A percentile compares a stretch with the other conserved stretches of the same genome.
phyloP scores from a whole-genome alignment of 2,888 invertebrate species.

The Clanis bilineata region DNA sequence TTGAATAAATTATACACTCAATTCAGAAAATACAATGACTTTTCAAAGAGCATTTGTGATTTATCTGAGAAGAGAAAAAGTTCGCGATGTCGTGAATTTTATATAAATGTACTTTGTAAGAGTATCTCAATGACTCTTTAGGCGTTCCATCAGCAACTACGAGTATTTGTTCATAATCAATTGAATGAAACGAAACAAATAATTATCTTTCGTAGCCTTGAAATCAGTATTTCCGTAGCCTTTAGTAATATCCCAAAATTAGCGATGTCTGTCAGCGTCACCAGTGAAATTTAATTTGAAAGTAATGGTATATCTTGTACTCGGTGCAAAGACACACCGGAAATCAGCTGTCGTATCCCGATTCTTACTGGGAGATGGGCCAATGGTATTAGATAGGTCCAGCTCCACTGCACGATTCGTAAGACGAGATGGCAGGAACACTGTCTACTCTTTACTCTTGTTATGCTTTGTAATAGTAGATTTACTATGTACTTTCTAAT shows the following conservation, averaged over 20 bases:
- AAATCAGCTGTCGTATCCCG: conserved; percentile 76
- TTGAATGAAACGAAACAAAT: too few relatives aligned
- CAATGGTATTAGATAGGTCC: conserved; percentile 68
- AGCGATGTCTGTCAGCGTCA: not conserved
- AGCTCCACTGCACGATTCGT: conserved; percentile 57
- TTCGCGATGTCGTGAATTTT: too few relatives aligned
- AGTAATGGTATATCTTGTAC: conserved; percentile 36
- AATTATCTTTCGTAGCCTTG: too few relatives aligned
- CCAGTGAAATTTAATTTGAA: not conserved
- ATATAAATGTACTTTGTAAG: too few relatives aligned
- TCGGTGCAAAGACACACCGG: conserved; percentile 46
- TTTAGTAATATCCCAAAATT: not conserved
- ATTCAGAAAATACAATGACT: not conserved
- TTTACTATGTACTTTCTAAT: conserved; percentile 46
- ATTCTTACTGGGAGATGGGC: conserved; percentile 69
- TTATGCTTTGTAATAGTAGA: conserved; percentile 54
- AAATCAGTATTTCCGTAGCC: too few relatives aligned
- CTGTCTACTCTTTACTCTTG: conserved; percentile 57
- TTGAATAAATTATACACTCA: too few relatives aligned
- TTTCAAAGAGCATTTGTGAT: not conserved
- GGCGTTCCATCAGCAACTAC: too few relatives aligned
- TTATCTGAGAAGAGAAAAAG: not conserved
- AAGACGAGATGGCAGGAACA: conserved; percentile 61
- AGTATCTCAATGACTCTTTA: too few relatives aligned
- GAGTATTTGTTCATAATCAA: too few relatives aligned